A percentile compares a stretch with the other conserved stretches of the same genome.
Conservation (phyloP, 2,888 invertebrate species). For the Tillus elongatus region DNA sequence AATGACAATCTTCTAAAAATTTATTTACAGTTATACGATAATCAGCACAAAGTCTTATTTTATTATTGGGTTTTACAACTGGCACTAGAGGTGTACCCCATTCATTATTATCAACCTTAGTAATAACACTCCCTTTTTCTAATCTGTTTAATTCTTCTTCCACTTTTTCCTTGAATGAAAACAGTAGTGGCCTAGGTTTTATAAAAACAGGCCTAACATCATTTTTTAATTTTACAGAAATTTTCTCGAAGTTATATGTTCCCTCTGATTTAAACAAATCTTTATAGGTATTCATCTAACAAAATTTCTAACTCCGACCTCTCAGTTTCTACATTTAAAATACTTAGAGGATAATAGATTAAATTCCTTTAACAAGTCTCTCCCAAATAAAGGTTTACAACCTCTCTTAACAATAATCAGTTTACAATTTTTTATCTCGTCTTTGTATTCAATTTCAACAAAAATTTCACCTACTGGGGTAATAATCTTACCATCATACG, state of each 20-base stretch:
- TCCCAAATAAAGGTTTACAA: background rate
- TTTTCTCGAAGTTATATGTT: background rate
- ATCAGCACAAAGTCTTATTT: background rate
- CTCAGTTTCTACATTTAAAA: too few relatives aligned
- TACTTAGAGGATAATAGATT: background rate
- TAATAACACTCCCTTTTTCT: background rate
- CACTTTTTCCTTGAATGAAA: background rate
- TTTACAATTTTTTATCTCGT: background rate
- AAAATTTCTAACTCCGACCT: background rate
- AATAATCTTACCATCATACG: background rate
- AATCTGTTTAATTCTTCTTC: conserved; percentile 6
- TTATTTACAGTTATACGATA: background rate
- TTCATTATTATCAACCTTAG: background rate
- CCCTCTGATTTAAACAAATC: background rate
- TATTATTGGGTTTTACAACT: background rate
- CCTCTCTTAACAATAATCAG: background rate
- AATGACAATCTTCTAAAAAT: background rate
- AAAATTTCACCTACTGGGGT: conserved; percentile 1
- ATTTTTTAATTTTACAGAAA: background rate
- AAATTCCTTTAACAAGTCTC: background rate
- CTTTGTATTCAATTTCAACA: background rate
- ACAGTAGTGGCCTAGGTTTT: background rate
- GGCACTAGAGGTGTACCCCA: conserved; percentile 7
- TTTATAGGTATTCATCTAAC: background rate
- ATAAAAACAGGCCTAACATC: background rate